Evolutionary conservation across 1,140 invertebrate species (phyloP), one percentile per base, ranked within the genome.

Genomic region (Hesperophylax magnus): DNA sequence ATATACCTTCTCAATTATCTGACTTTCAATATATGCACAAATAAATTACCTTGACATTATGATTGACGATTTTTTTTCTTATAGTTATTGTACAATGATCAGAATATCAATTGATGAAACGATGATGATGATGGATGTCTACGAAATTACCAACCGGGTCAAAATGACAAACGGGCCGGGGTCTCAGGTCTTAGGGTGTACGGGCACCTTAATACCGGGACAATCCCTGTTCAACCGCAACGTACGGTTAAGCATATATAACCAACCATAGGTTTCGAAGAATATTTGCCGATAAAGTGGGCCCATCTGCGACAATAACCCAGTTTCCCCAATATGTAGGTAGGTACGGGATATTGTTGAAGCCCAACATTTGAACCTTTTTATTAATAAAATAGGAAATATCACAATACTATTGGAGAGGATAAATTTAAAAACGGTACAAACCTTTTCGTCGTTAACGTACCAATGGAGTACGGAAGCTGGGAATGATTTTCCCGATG

Each of bases 381-480:
- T 61, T 61, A n/a, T 61, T 61, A 61, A 22, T 61, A 61, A 61
- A 61, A 61, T 61, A 61, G 24, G 58, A 22, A 61, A 61, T 24
- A 61, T 61, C 17, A 18, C 27, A 61, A 22, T 24, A 24, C 18
- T 61, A 39, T 34, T 15, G 5, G 63, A 76, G 15, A 76, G 18
- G 18, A 63, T 18, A 39, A 20, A 52, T 39, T 31, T 7, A 58
- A 54, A 78, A 53, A 31, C 47, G 58, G 20, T 20, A 89, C 90
- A 90, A 91, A 96, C 95, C 92, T 93, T 92, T 85, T 93, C 90
- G 81, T 95, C 94, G 87, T 97, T 96, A 87, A 96, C 94, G 88
- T 93, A 96, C 95, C 95, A 96, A 86, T 93, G 93, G 39, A 96
- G 90, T 74, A 92, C 89, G 11, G 95, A 94, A 31, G 93, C 92